Conservation (phyloP, 1,140 invertebrate genomes). For the Euura lappo region DNA sequence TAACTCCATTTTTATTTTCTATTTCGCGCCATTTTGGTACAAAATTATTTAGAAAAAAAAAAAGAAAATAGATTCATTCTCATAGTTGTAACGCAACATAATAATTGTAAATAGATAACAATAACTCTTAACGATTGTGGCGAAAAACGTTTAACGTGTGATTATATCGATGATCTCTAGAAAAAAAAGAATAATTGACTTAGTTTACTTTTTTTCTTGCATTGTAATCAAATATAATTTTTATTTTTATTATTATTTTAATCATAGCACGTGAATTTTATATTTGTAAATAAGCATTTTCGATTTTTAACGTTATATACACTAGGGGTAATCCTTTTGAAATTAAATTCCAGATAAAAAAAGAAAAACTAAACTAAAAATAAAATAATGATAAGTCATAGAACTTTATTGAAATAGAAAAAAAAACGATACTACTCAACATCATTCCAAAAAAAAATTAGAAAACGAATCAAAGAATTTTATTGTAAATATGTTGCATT, state of each 20-base stretch:
- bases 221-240: not conserved
- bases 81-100: not conserved
- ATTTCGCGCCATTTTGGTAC: conserved; percentile 1
- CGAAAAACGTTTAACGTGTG: not conserved
- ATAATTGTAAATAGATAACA: conserved; percentile 2
- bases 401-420: too few species aligned
- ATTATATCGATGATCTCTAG: not conserved
- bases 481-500: too few species aligned
- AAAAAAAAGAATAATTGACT: not conserved
- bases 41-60: not conserved
- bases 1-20: not conserved
- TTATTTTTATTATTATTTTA: not conserved
- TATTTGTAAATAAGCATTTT: too few species aligned
- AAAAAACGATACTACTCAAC: not conserved
- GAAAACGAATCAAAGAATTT: too few species aligned
- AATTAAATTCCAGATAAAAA: not conserved
- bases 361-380: not conserved
- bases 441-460: not conserved
- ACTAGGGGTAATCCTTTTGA: not conserved
- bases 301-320: not conserved
- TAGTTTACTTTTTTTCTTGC: too few species aligned
- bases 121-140: not conserved
- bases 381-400: too few species aligned
- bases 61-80: not conserved
- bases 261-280: too few species aligned